Evolutionary conservation across 2,113 vertebrate genomes (phyloP), one percentile per base, ranked within the genome.

Genomic region (Tragelaphus strepsiceros): DNA sequence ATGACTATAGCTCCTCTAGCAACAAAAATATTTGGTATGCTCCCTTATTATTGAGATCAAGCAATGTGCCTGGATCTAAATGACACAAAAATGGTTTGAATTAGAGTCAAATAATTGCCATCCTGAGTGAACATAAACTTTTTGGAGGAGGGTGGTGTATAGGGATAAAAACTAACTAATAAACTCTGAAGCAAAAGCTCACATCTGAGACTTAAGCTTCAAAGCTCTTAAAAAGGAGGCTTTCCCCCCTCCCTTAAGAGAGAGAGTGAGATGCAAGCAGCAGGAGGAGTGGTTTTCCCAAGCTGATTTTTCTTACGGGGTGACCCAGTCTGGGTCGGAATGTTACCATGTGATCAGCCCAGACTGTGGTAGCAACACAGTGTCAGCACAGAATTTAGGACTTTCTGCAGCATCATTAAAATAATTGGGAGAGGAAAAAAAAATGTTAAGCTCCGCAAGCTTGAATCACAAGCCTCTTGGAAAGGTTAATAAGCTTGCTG

Each of bases 231-330:
- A 81, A 97, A 97, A 56, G 6, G 74, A 62, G 62, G 14, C 58
- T 9, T 49, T 35, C 17, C 59, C 64, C 12, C 53, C 46, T 56
- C 24, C 61, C 67, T 71, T 32, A 32, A 43, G 12, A 5, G 74
- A 77, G 56, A 91, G 81, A 0, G 0, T 1, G 78, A 89, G 96
- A 96, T 2, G 4, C 46, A 94, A 22, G 83, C 87, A 98, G 97
- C 94, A 59, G 97, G 95, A 98, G 97, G 97, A 98, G 98, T 98
- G 98, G 98, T 98, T 98, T 99, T 98, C 97, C 98, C 98, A 99
- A 99, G 98, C 96, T 97, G 98, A 95, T 97, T 97, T 98, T 98
- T 98, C 93, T 98, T 98, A 94, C 54, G 35, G 95, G 97, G 97
- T 98, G 98, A 98, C 98, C 98, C 81, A 43, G 96, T 58, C 95